These are phyloP conservation scores for Notarius lentiginosus DNA, from an alignment of 2,113 vertebrate genomes.

Conservation along the genomic window DNA sequence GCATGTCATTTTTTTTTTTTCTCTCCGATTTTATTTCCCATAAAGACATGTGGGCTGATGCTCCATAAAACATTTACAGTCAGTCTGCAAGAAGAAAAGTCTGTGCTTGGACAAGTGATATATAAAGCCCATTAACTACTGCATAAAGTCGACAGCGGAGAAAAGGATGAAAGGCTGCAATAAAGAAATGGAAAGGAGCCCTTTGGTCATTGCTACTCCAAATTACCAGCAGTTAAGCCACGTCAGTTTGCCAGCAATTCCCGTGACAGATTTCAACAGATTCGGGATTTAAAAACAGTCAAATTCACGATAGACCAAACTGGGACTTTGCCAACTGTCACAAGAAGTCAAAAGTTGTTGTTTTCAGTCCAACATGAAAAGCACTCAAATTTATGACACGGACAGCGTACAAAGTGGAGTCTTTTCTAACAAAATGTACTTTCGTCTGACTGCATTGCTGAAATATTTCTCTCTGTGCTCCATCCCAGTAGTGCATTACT, in stretches of 20 bases:
- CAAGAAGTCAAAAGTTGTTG: background rate
- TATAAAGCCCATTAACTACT: slow-evolving; percentile 40
- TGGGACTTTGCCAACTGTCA: background rate
- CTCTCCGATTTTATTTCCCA: slow-evolving; percentile 17
- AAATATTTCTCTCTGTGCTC: background rate
- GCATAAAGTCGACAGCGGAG: slow-evolving; percentile 44
- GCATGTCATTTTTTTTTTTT: background rate
- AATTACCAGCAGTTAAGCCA: slow-evolving; percentile 34
- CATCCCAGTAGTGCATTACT: background rate
- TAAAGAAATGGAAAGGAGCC: slow-evolving; percentile 71
- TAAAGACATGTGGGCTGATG: slow-evolving; percentile 15
- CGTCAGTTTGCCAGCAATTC: slow-evolving; percentile 5
- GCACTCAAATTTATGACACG: background rate
- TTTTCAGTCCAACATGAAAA: background rate
- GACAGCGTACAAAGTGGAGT: background rate
- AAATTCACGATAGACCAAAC: background rate
- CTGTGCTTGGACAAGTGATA: slow-evolving; percentile 30
- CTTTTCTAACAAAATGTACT: background rate
- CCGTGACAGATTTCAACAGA: background rate
- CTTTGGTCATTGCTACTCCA: slow-evolving; percentile 71
- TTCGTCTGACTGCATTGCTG: background rate
- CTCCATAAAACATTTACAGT: slow-evolving; percentile 38
- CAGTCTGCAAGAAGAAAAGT: slow-evolving; percentile 13
- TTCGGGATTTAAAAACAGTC: slow-evolving; percentile 1
- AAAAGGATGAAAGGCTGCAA: slow-evolving; percentile 29